Evolutionary conservation across 2,888 invertebrate genomes (phyloP).

Genomic region (Eupithecia pulchellata): DNA sequence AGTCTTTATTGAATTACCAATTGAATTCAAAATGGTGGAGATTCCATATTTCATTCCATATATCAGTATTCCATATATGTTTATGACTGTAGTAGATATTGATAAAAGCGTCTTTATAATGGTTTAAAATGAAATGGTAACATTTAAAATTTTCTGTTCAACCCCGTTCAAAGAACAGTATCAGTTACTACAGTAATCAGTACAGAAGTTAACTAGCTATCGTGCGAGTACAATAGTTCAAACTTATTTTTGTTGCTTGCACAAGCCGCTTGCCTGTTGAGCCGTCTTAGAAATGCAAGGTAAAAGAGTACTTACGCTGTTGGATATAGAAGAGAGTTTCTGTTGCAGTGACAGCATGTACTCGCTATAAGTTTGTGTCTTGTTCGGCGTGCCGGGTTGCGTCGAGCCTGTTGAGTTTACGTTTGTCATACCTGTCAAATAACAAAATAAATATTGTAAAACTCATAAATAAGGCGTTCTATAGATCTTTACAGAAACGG

Average conservation of each 20-base stretch:
- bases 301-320: conserved; percentile 72
- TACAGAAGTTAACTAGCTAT: background rate
- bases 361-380: conserved; percentile 87
- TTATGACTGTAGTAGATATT: too few species aligned
- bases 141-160: too few species aligned
- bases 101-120: too few species aligned
- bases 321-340: conserved; percentile 87
- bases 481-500: too few species aligned
- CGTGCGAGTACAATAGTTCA: background rate
- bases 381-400: conserved; percentile 87
- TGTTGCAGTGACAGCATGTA: conserved; percentile 90
- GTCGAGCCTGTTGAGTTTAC: conserved; percentile 82
- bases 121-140: too few species aligned
- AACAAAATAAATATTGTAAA: background rate
- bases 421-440: conserved; percentile 64
- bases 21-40: too few species aligned
- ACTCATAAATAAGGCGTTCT: background rate
- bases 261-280: background rate
- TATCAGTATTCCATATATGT: too few species aligned
- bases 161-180: too few species aligned
- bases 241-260: too few species aligned
- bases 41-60: too few species aligned
- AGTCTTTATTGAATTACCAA: too few species aligned
- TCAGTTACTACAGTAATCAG: too few species aligned
- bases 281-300: background rate